phyloP scores from a whole-genome alignment of 1,140 invertebrate genomes.

The Bilobella aurantiaca region DNA sequence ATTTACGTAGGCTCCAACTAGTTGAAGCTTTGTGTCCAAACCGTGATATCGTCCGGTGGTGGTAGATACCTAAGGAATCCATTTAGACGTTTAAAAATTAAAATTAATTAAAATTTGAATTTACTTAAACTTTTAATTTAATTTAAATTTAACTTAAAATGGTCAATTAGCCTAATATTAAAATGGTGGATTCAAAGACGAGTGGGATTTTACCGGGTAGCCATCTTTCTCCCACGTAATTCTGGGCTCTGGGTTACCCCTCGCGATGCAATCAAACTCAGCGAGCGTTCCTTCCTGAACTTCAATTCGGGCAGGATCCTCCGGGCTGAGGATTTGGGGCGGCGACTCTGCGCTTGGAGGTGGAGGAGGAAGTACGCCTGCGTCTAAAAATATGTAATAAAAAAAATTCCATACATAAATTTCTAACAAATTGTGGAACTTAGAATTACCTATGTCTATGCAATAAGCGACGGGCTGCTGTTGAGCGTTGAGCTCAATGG shows the following conservation, averaged over 20 bases:
- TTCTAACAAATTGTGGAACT: neutral
- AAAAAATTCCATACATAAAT: neutral
- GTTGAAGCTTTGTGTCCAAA: slow-evolving; percentile 41
- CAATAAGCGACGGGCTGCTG: neutral
- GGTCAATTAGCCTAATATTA: too few relatives aligned
- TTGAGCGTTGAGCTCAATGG: slow-evolving; percentile 40
- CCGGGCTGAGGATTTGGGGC: neutral
- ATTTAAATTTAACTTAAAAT: neutral
- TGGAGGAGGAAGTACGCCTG: neutral
- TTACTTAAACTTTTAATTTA: neutral
- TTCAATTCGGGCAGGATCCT: slow-evolving; percentile 21
- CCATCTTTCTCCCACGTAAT: slow-evolving; percentile 64
- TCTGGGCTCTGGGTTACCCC: slow-evolving; percentile 60
- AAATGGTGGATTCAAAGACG: too few relatives aligned
- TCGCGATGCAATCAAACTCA: slow-evolving; percentile 58
- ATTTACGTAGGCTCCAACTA: slow-evolving; percentile 63
- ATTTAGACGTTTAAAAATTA: too few relatives aligned
- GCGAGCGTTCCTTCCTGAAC: slow-evolving; percentile 61
- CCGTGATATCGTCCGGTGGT: slow-evolving; percentile 41
- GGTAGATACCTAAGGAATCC: slow-evolving; percentile 45
- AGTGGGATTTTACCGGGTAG: neutral
- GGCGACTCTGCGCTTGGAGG: neutral
- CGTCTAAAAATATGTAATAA: neutral
- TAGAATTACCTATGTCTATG: slow-evolving; percentile 40
- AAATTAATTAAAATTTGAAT: neutral